phyloP scores from a whole-genome alignment of 2,888 invertebrate species.

The Stenoptilia bipunctidactyla region DNA sequence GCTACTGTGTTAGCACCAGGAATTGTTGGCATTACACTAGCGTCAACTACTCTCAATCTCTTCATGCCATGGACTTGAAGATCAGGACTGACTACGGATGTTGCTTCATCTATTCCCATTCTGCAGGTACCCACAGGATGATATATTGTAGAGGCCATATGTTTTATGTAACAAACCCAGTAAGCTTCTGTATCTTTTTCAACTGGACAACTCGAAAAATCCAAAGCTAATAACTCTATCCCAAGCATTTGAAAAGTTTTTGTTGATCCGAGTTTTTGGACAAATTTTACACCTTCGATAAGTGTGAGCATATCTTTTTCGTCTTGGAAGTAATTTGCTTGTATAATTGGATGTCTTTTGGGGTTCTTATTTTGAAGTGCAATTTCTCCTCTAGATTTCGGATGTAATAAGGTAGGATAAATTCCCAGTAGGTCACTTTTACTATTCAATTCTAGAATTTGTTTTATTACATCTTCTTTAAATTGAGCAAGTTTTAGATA shows the following conservation, averaged over 20 bases:
- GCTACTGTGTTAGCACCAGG: slow-evolving; percentile 72
- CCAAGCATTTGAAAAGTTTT: slow-evolving; percentile 35
- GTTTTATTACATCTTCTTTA: slow-evolving; percentile 26
- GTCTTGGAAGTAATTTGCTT: slow-evolving; percentile 73
- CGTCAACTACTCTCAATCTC: slow-evolving; percentile 63
- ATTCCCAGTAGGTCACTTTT: slow-evolving; percentile 36
- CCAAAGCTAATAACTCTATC: slow-evolving; percentile 31
- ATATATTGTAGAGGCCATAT: slow-evolving; percentile 69
- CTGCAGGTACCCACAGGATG: slow-evolving; percentile 79
- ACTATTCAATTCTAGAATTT: slow-evolving; percentile 26
- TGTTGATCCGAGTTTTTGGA: slow-evolving; percentile 41
- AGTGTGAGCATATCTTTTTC: slow-evolving; percentile 58
- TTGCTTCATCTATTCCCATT: slow-evolving; percentile 73
- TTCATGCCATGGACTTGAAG: slow-evolving; percentile 64
- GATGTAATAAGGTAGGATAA: slow-evolving; percentile 45
- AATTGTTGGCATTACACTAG: slow-evolving; percentile 64
- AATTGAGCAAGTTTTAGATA: slow-evolving; percentile 29
- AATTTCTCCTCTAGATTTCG: slow-evolving; percentile 69
- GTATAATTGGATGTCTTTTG: slow-evolving; percentile 66
- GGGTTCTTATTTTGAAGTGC: slow-evolving; percentile 31
- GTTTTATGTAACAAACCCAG: slow-evolving; percentile 69
- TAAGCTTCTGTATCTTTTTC: slow-evolving; percentile 46
- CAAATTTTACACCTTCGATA: slow-evolving; percentile 37
- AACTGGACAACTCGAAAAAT: slow-evolving; percentile 36
- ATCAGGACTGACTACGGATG: slow-evolving; percentile 60